Conservation (phyloP, 2,113 vertebrate species). For the Sisor rabdophorus region DNA sequence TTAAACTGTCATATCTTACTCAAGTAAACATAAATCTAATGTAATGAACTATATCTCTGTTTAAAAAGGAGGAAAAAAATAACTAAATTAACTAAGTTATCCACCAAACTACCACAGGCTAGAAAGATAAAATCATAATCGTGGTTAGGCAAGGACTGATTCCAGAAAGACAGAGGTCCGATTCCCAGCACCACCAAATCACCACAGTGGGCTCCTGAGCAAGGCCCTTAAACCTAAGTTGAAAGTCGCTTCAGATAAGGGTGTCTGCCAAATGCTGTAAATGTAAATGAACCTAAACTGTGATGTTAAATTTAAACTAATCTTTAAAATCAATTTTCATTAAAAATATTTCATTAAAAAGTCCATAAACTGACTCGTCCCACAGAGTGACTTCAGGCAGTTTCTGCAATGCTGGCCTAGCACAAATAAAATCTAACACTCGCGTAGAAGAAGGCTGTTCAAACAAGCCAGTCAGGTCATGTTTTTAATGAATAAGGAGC, state of each 20-base stretch:
- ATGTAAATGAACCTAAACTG: too few species aligned
- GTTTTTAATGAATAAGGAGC: constrained; percentile 56
- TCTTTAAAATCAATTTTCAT: constrained; percentile 1
- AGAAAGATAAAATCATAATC: not conserved
- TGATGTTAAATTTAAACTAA: not conserved
- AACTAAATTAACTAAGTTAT: not conserved
- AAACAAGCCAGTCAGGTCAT: constrained; percentile 52
- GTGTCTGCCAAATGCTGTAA: too few species aligned
- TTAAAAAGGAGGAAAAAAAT: not conserved
- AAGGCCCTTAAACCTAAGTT: too few species aligned
- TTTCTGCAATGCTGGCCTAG: constrained; percentile 57
- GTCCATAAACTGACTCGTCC: not conserved
- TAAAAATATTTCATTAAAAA: too few species aligned
- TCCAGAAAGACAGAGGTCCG: too few species aligned
- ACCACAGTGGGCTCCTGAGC: too few species aligned
- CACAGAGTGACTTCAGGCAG: constrained; percentile 47
- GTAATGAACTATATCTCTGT: not conserved
- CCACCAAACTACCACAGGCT: not conserved
- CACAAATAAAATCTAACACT: constrained; percentile 61
- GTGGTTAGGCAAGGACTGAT: too few species aligned
- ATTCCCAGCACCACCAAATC: too few species aligned
- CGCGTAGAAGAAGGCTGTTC: constrained; percentile 50
- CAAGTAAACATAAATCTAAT: not conserved
- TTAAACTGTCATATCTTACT: not conserved
- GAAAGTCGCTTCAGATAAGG: too few species aligned